Evolutionary conservation across 2,888 invertebrate genomes (phyloP), one percentile per base, ranked within the genome.

Genomic region (Timema podura): DNA sequence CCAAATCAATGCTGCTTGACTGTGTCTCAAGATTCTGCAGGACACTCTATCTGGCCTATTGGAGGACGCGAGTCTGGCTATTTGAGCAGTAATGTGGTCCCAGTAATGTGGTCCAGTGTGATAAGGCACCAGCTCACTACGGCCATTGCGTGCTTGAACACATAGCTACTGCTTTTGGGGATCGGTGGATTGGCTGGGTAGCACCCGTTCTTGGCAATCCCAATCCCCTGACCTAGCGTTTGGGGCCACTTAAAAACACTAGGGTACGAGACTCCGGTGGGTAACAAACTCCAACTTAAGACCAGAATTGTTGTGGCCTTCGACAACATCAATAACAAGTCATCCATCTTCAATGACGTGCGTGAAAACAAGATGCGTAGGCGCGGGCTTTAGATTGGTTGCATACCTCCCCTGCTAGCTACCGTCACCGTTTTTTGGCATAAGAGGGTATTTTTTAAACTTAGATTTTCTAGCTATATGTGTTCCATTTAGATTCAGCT

Each of bases 121-220:
- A 57, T n/a, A 30, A 30, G 3, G 57, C 57, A 57, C 57, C 13
- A 57, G n/a, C 57, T 13, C n/a, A 57, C 57, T n/a, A 57, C 57
- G n/a, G 9, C 8, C 57, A 13, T 30, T 57, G 57, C 15, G 57
- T 57, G 30, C 57, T 5, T 57, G 57, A 57, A 9, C 6, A 57
- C n/a, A 5, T 57, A n/a, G 9, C 13, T 30, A 57, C 57, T 57
- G 54, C 57, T 6, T 57, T 57, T 57, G 15, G 15, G 9, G 8
- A 57, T n/a, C 0, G 13, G 13, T 57, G 57, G 57, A 57, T 57
- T n/a, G 9, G 57, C 16, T 6, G 15, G n/a, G 15, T 30, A 30
- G 30, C 30, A 11, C 57, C n/a, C 6, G 9, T 57, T 9, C 13
- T 9, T 30, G 57, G n/a, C 8, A 15, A 57, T 30, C 57, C 13